A percentile compares a stretch with the other conserved stretches of the same genome.
Evolutionary conservation across 2,888 invertebrate species (phyloP).

Genomic region (Andrena bucephala): DNA sequence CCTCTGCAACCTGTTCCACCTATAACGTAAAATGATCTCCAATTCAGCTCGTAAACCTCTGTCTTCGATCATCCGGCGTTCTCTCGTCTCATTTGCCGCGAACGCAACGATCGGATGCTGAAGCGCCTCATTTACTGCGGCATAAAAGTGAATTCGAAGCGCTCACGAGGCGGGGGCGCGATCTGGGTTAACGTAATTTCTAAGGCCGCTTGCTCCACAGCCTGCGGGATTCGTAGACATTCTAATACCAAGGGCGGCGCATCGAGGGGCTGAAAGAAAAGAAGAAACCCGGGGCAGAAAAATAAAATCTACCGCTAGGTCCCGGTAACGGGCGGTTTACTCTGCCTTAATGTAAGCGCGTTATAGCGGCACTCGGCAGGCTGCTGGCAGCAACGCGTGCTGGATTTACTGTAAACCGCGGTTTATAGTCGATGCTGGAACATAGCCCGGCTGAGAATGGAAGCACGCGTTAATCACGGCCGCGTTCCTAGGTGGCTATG

Average conservation of each 20-base stretch:
- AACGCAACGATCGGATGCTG: background rate
- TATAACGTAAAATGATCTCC: background rate
- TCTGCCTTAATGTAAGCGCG: conserved; percentile 60
- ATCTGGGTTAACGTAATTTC: conserved; percentile 72
- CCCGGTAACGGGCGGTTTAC: conserved; percentile 46
- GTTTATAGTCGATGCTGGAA: conserved; percentile 69
- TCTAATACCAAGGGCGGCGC: conserved; percentile 28
- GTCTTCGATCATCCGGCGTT: background rate
- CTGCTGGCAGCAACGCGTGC: conserved; percentile 64
- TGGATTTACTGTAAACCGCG: conserved; percentile 70
- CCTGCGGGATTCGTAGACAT: conserved; percentile 15
- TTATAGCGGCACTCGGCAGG: conserved; percentile 57
- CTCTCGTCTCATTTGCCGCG: conserved; percentile 13
- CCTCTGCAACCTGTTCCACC: background rate
- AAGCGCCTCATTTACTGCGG: conserved; percentile 65
- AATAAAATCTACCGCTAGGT: conserved; percentile 54
- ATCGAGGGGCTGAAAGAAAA: conserved; percentile 11
- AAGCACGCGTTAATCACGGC: conserved; percentile 61
- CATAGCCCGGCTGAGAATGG: conserved; percentile 62
- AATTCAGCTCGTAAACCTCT: background rate
- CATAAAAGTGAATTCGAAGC: conserved; percentile 68
- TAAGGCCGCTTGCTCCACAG: conserved; percentile 37
- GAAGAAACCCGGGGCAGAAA: conserved; percentile 33
- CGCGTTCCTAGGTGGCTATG: conserved; percentile 51
- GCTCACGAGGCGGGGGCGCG: conserved; percentile 57